Conservation (phyloP, 1,140 invertebrate genomes). For the Berghia stephanieae region DNA sequence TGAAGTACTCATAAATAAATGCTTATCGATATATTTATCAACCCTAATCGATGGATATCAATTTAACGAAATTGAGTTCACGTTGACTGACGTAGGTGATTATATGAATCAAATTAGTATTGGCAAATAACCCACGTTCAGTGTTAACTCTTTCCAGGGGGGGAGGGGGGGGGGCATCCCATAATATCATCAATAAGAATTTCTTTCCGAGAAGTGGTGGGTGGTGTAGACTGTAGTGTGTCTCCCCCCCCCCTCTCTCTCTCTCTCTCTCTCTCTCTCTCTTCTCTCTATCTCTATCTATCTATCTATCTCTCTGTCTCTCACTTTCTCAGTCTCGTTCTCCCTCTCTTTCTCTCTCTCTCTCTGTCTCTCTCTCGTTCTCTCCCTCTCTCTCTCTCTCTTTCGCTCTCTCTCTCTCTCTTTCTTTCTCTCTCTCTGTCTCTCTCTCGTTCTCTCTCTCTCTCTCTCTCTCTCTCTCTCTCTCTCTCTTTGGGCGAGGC, state of each 20-base stretch:
- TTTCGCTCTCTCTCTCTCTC: constrained; percentile 4
- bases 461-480: constrained; percentile 14
- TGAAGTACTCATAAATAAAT: no score
- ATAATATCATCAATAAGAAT: no score
- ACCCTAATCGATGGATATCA: no score
- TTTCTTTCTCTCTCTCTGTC: constrained; percentile 8
- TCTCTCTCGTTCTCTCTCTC: constrained; percentile 4
- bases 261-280: constrained; percentile 9
- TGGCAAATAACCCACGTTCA: no score
- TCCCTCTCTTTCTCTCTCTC: background rate
- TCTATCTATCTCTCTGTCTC: constrained; percentile 6
- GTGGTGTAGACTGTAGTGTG: no score
- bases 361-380: background rate
- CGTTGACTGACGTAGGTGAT: no score
- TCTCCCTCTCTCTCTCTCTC: background rate
- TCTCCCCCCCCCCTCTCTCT: background rate
- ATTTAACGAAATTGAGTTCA: no score
- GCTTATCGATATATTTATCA: no score
- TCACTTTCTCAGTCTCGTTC: background rate
- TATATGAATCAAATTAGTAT: no score
- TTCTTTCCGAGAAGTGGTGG: no score
- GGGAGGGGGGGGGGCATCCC: no score
- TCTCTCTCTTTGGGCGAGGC: background rate
- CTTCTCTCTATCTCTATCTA: constrained; percentile 2
- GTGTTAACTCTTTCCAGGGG: no score